These are phyloP conservation scores for Narcine bancroftii DNA, from an alignment of 2,113 vertebrate species.

Conservation along the genomic window DNA sequence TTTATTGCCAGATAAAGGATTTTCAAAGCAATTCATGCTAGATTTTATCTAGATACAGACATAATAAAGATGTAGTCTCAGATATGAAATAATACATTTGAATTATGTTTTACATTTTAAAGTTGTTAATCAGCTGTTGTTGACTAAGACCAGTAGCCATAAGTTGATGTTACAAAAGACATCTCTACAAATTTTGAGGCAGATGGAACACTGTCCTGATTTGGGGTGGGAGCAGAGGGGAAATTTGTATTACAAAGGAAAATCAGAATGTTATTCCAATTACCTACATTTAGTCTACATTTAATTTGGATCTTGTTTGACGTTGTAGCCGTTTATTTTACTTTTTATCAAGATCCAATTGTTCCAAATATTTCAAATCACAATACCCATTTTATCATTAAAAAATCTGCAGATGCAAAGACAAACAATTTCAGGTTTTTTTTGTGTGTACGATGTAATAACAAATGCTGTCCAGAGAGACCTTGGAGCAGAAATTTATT, in stretches of 20 bases:
- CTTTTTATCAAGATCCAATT: background rate
- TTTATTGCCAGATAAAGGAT: background rate
- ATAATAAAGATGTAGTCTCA: background rate
- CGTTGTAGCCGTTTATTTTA: no score
- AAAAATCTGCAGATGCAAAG: background rate
- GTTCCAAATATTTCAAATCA: background rate
- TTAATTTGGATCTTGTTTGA: background rate
- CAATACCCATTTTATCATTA: background rate
- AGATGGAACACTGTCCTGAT: background rate
- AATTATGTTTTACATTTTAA: background rate
- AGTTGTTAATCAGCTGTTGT: background rate
- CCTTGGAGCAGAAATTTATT: background rate
- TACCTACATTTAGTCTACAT: no score
- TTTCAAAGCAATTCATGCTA: constrained; percentile 4
- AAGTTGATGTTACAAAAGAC: background rate
- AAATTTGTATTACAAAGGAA: background rate
- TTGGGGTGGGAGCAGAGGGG: no score
- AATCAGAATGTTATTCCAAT: background rate
- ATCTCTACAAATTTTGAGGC: background rate
- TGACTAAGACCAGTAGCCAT: background rate
- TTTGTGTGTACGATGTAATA: background rate
- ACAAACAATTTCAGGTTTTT: background rate
- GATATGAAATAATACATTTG: background rate
- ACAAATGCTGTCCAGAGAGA: background rate
- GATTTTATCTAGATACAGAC: constrained; percentile 2